phyloP scores from a whole-genome alignment of 2,113 vertebrate species.

The Diadophis punctatus region DNA sequence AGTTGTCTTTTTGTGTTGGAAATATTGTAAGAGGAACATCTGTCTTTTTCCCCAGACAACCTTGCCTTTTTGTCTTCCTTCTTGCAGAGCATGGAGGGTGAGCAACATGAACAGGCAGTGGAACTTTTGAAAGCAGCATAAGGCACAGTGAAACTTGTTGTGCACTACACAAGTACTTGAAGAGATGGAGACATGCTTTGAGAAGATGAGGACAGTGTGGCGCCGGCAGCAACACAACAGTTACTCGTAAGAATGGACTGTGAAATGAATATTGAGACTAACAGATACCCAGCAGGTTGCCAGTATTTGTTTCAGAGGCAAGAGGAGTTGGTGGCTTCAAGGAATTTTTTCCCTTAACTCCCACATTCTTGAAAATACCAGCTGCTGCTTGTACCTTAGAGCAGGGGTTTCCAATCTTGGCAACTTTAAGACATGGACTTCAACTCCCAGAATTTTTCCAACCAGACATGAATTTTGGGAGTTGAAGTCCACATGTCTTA shows the following conservation, averaged over 20 bases:
- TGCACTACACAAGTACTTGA: constrained; percentile 90
- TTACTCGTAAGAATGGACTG: constrained; percentile 77
- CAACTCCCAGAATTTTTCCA: no score
- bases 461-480: no score
- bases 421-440: no score
- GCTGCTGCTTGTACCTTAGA: not conserved
- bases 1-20: no score
- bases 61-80: not conserved
- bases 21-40: not conserved
- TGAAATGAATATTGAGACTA: not conserved
- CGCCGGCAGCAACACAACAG: constrained; percentile 88
- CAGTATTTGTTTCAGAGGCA: not conserved
- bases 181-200: constrained; percentile 91
- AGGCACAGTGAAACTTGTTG: constrained; percentile 86
- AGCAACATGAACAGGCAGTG: constrained; percentile 89
- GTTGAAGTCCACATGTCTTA: no score
- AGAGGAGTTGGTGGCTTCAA: not conserved
- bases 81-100: constrained; percentile 84
- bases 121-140: constrained; percentile 89
- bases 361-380: not conserved
- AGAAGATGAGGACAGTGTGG: constrained; percentile 88
- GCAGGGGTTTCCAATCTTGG: no score
- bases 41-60: not conserved
- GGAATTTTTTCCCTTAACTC: not conserved
- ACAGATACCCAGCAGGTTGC: not conserved